Evolutionary conservation across 2,888 invertebrate species (phyloP).

Genomic region (Microplitis deprimator): DNA sequence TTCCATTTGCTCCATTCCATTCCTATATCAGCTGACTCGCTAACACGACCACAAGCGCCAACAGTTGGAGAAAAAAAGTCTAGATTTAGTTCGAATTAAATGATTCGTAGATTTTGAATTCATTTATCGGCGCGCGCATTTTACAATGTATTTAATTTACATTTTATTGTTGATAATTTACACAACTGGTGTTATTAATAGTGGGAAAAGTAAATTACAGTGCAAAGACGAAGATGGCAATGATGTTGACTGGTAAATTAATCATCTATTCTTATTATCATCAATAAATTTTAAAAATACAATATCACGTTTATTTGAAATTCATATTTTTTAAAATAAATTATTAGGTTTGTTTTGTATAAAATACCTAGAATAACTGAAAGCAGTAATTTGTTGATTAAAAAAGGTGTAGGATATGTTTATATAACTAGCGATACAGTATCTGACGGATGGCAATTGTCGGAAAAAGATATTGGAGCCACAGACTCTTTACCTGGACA

Average conservation of each 20-base stretch:
- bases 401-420: conserved; percentile 79
- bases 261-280: not conserved
- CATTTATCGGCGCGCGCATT: not conserved
- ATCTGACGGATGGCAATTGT: conserved; percentile 79
- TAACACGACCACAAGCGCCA: not conserved
- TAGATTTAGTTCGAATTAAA: not conserved
- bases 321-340: too few relatives aligned
- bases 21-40: not conserved
- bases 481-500: conserved; percentile 78
- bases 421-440: conserved; percentile 78
- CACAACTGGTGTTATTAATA: conserved; percentile 53
- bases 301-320: too few relatives aligned
- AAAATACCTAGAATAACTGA: conserved; percentile 81
- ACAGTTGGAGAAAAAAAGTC: not conserved
- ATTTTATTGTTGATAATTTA: conserved; percentile 3
- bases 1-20: not conserved
- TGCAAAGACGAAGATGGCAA: conserved; percentile 78
- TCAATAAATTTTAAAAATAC: too few relatives aligned
- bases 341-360: conserved; percentile 85
- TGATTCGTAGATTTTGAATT: not conserved
- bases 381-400: conserved; percentile 72
- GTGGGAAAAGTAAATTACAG: conserved; percentile 47
- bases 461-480: conserved; percentile 77
- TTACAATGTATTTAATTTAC: conserved; percentile 3
- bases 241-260: conserved; percentile 79